Percentiles rank a stretch among this genome's conserved stretches.
Evolutionary conservation across 2,113 vertebrate species (phyloP).

Genomic region (Cottus gobio): DNA sequence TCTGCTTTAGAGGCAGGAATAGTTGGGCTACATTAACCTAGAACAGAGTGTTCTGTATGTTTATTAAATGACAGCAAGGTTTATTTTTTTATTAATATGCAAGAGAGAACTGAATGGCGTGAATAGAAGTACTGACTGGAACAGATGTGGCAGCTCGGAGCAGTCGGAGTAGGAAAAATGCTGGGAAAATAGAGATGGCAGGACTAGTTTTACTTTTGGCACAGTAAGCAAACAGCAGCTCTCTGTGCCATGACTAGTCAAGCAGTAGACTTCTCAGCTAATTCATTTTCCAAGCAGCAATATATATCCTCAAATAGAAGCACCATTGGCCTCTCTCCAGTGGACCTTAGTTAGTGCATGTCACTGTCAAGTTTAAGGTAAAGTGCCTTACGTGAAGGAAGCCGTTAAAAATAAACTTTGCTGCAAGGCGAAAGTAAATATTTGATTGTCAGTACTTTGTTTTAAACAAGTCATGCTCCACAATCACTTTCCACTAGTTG

Average conservation of each 20-base stretch:
- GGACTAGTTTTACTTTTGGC: conserved; percentile 40
- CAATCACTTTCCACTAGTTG: conserved; percentile 12
- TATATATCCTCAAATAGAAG: conserved; percentile 3
- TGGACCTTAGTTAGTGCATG: conserved; percentile 17
- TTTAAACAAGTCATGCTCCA: not conserved
- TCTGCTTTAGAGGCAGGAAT: conserved; percentile 21
- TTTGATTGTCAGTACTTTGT: conserved; percentile 25
- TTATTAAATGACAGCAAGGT: conserved; percentile 42
- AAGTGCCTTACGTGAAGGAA: not conserved
- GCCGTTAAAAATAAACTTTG: conserved; percentile 45
- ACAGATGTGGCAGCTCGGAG: conserved; percentile 45
- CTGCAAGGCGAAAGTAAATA: conserved; percentile 14
- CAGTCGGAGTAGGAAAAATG: conserved; percentile 17
- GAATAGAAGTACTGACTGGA: conserved; percentile 43
- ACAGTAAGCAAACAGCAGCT: conserved; percentile 35
- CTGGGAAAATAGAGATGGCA: conserved; percentile 18
- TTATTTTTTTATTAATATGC: not conserved
- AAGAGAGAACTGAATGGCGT: conserved; percentile 40
- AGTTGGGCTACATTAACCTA: conserved; percentile 31
- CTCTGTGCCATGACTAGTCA: not conserved
- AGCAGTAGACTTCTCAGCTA: conserved; percentile 30
- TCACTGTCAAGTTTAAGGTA: conserved; percentile 20
- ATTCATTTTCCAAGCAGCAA: conserved; percentile 23
- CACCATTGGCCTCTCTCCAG: not conserved
- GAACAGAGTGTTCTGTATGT: conserved; percentile 41